Evolutionary conservation across 2,113 vertebrate species (phyloP).

Genomic region (Oenanthe melanoleuca): DNA sequence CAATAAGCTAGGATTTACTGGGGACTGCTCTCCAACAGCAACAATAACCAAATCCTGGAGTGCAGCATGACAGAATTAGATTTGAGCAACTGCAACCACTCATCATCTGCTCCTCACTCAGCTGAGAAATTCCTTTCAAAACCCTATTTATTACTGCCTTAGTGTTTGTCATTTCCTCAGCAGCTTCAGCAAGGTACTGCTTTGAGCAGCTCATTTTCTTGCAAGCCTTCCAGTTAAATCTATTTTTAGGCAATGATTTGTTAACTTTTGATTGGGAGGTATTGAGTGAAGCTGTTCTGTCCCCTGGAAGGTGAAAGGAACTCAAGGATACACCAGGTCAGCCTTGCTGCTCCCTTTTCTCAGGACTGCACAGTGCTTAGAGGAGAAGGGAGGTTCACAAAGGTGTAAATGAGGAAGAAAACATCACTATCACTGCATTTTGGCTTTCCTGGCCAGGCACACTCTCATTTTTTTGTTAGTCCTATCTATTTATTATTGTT

Average conservation of each 20-base stretch:
- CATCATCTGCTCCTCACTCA: neutral
- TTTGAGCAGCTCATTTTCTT: neutral
- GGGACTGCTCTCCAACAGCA: neutral
- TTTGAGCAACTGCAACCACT: neutral
- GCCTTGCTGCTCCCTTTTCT: neutral
- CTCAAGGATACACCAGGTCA: neutral
- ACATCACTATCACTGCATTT: neutral
- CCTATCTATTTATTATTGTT: neutral
- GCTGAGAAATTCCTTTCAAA: neutral
- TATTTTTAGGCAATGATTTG: neutral
- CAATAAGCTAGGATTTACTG: conserved; percentile 7
- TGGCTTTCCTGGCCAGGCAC: neutral
- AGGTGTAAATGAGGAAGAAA: neutral
- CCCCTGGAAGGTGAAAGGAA: neutral
- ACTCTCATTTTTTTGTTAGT: neutral
- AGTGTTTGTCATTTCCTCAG: neutral
- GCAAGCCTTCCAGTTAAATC: neutral
- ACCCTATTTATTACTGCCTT: neutral
- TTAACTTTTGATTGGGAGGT: neutral
- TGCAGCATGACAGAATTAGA: accelerated
- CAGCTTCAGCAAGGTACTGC: neutral
- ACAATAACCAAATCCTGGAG: conserved; percentile 2
- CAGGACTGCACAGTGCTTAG: neutral
- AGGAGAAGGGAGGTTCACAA: neutral
- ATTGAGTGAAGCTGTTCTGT: neutral